Evolutionary conservation across 2,888 invertebrate genomes (phyloP).

Genomic region (Prosopocoilus inquinatus): DNA sequence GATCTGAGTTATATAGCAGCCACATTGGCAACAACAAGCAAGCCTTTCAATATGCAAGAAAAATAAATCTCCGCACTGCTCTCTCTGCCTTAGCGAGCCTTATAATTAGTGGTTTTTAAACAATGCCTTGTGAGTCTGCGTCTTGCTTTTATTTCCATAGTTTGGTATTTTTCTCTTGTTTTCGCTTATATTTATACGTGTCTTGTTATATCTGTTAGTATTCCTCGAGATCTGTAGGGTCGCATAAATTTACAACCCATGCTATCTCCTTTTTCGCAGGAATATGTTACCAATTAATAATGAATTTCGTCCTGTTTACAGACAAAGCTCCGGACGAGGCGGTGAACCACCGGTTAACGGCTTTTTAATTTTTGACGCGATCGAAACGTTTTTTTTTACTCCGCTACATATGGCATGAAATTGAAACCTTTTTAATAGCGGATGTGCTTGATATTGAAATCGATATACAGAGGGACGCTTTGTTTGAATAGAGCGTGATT

Average conservation of each 20-base stretch:
- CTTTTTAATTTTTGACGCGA: no score
- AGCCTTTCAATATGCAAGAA: conserved; percentile 52
- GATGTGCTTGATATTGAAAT: conserved; percentile 15
- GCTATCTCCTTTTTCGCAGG: no score
- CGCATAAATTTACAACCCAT: no score
- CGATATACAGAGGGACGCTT: conserved; percentile 18
- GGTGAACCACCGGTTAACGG: no score
- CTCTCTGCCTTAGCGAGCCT: conserved; percentile 41
- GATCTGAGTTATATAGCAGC: conserved; percentile 51
- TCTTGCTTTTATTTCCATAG: not conserved
- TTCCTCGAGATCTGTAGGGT: not conserved
- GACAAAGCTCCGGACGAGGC: no score
- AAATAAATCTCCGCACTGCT: conserved; percentile 47
- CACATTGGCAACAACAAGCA: conserved; percentile 44
- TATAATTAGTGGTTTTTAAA: conserved; percentile 53
- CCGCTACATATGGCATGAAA: not conserved
- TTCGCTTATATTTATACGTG: not conserved
- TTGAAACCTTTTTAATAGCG: conserved; percentile 18
- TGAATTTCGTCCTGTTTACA: no score
- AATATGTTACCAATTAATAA: no score
- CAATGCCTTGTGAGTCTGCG: conserved; percentile 41
- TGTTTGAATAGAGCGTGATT: conserved; percentile 16
- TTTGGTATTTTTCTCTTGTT: not conserved
- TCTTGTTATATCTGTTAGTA: not conserved
- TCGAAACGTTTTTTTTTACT: no score